Evolutionary conservation across 2,113 vertebrate genomes (phyloP).

Genomic region (Xerus inauris): DNA sequence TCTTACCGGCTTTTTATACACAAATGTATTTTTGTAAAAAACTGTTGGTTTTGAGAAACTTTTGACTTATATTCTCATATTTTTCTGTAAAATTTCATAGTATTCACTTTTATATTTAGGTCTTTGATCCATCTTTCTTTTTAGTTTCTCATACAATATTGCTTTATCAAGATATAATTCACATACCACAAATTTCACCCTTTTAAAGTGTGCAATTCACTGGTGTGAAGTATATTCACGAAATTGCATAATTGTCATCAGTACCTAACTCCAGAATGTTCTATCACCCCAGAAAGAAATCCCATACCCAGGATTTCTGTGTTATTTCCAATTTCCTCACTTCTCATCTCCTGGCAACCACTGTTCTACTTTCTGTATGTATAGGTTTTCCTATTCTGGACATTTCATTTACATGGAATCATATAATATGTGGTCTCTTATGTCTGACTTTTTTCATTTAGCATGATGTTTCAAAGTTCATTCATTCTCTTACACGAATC

Average conservation of each 20-base stretch:
- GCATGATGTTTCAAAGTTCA: neutral
- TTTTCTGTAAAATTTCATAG: conserved; percentile 5
- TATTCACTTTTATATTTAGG: neutral
- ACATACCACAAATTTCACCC: neutral
- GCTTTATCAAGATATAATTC: conserved; percentile 23
- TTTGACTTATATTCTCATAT: neutral
- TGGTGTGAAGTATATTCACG: neutral
- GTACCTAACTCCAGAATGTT: neutral
- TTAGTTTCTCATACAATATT: neutral
- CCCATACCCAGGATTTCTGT: neutral
- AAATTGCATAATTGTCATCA: neutral
- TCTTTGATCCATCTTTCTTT: conserved; percentile 6
- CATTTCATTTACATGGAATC: neutral
- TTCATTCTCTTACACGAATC: neutral
- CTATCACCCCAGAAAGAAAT: neutral
- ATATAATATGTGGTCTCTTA: neutral
- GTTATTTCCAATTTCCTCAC: neutral
- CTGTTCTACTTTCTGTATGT: neutral
- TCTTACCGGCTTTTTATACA: conserved; percentile 26
- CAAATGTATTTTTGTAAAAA: neutral
- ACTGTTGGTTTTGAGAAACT: conserved; percentile 43
- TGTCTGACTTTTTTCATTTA: neutral
- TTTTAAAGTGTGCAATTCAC: neutral
- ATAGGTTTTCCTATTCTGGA: neutral
- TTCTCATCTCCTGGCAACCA: neutral